phyloP scores from a whole-genome alignment of 2,113 vertebrate genomes.

The Oxyura jamaicensis region DNA sequence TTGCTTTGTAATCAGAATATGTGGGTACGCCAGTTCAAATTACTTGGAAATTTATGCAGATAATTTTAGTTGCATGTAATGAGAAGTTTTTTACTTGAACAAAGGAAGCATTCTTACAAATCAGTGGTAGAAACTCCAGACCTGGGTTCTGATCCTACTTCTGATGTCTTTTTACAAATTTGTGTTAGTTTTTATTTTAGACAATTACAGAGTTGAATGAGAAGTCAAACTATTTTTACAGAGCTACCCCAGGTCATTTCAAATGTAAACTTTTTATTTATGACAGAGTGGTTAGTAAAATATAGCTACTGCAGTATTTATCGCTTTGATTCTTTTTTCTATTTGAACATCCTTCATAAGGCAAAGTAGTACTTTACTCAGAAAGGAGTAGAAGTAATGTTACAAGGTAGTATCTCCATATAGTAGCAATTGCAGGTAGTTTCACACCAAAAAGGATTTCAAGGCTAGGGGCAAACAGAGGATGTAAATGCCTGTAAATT shows the following conservation, averaged over 20 bases:
- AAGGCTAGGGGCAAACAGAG: background rate
- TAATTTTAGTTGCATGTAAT: constrained; percentile 18
- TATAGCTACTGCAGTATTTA: constrained; percentile 10
- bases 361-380: background rate
- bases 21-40: background rate
- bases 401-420: background rate
- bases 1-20: constrained; percentile 50
- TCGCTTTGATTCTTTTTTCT: background rate
- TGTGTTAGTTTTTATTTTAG: constrained; percentile 48
- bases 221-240: constrained; percentile 24
- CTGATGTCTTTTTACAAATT: constrained; percentile 56
- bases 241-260: constrained; percentile 1
- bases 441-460: background rate
- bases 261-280: constrained; percentile 11
- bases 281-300: background rate
- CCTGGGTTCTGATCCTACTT: constrained; percentile 43
- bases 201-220: background rate
- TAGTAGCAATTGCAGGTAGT: background rate
- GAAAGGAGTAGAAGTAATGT: background rate
- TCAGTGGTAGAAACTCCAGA: constrained; percentile 54
- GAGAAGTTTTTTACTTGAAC: constrained; percentile 54
- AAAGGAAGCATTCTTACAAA: constrained; percentile 58
- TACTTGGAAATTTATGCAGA: constrained; percentile 12
- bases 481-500: background rate
- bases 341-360: background rate